phyloP scores from a whole-genome alignment of 2,888 invertebrate species.

The Pristionchus arcanus region DNA sequence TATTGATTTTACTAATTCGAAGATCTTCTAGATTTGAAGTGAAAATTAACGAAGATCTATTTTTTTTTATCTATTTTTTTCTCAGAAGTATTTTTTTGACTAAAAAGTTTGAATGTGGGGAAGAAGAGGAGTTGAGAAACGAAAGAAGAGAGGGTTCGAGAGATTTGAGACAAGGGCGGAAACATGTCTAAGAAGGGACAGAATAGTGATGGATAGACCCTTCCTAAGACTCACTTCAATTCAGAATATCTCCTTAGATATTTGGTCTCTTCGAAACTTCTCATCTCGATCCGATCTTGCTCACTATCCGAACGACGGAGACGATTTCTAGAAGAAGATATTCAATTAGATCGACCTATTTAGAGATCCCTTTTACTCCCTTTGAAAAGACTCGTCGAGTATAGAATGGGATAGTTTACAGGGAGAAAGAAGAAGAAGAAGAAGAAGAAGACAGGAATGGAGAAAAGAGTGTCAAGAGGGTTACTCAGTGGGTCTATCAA shows the following conservation, averaged over 20 bases:
- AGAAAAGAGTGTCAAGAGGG: conserved; percentile 27
- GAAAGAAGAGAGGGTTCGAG: conserved; percentile 17
- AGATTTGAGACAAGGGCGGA: neutral
- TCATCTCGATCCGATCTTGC: conserved; percentile 56
- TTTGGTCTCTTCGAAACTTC: conserved; percentile 55
- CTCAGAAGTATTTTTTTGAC: neutral
- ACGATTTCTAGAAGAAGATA: conserved; percentile 51
- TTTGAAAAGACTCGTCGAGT: neutral
- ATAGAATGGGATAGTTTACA: conserved; percentile 37
- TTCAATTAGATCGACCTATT: neutral
- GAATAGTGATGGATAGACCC: neutral
- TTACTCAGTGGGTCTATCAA: conserved; percentile 11
- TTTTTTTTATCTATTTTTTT: too few relatives aligned
- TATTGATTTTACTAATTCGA: neutral
- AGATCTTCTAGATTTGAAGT: neutral
- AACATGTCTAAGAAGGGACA: neutral
- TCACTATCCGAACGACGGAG: conserved; percentile 56
- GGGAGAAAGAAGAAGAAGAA: conserved; percentile 13
- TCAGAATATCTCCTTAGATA: conserved; percentile 57
- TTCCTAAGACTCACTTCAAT: conserved; percentile 51
- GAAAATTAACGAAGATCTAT: neutral
- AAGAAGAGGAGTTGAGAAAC: neutral
- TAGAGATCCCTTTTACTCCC: neutral
- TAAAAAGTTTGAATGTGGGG: neutral
- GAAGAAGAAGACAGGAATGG: neutral